Evolutionary conservation across 2,888 invertebrate species (phyloP).

Genomic region (Helleia helle): DNA sequence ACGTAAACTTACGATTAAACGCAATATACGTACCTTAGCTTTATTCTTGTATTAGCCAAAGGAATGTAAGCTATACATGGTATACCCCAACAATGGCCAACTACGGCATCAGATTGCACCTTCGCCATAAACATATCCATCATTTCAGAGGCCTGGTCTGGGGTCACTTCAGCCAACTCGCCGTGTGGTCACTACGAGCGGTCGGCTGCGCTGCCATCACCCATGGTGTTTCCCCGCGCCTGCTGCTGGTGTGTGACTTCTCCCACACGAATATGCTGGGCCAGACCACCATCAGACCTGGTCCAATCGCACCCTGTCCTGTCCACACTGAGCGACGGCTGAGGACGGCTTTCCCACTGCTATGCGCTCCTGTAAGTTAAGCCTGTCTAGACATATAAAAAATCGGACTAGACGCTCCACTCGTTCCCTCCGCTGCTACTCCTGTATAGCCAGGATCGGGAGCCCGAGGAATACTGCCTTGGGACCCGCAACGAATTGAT

Average conservation of each 20-base stretch:
- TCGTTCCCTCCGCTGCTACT: too few relatives aligned
- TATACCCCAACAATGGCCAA: too few relatives aligned
- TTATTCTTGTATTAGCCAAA: too few relatives aligned
- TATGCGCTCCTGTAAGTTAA: slow-evolving; percentile 45
- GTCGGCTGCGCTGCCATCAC: slow-evolving; percentile 57
- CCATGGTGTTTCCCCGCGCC: slow-evolving; percentile 37
- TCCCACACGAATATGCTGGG: slow-evolving; percentile 67
- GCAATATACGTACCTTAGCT: too few relatives aligned
- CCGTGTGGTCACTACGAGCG: slow-evolving; percentile 53
- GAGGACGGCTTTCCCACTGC: slow-evolving; percentile 36
- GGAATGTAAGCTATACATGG: too few relatives aligned
- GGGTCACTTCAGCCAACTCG: slow-evolving; percentile 64
- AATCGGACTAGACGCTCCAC: too few relatives aligned
- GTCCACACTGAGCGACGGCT: slow-evolving; percentile 32
- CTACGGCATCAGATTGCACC: too few relatives aligned
- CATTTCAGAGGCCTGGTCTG: slow-evolving; percentile 46
- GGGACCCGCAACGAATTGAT: too few relatives aligned
- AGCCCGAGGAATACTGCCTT: too few relatives aligned
- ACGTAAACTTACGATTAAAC: too few relatives aligned
- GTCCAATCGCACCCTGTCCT: slow-evolving; percentile 39
- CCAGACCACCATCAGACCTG: slow-evolving; percentile 43
- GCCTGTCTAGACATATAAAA: neutral
- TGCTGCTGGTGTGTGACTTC: slow-evolving; percentile 60
- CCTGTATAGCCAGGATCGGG: too few relatives aligned
- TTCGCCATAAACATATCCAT: too few relatives aligned